Evolutionary conservation across 2,888 invertebrate species (phyloP), one percentile per base, ranked within the genome.

Genomic region (Microctonus hyperodae): DNA sequence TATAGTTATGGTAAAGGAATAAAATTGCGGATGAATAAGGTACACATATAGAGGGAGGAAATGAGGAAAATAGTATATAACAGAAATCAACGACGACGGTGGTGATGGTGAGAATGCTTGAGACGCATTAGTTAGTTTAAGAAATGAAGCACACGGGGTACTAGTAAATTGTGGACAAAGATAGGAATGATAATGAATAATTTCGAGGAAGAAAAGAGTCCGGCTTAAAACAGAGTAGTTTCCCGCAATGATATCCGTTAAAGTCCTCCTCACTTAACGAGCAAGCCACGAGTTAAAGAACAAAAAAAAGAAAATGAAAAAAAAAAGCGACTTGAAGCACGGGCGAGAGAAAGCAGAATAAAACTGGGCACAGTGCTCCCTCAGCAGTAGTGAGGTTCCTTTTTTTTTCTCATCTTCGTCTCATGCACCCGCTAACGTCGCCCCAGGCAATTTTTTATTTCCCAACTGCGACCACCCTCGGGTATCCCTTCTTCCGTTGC

Each of bases 101-200:
- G 58, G 31, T 62, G 48, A 44, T 9, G 37, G 33, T 64, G 60
- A 7, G 63, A 51, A 65, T 60, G 63, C 55, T 55, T 48, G 56
- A 44, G 56, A 44, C 57, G 55, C n/a, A 31, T 31, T 31, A 5
- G n/a, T 37, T 35, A 40, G 37, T 53, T 61, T 37, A 40, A 25
- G 48, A 37, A 63, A 61, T 35, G 20, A 16, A 50, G 59, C 56
- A 28, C n/a, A 23, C 22, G 22, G 55, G 31, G 56, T 51, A 58
- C 20, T 61, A 35, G 53, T 40, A 62, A 62, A 58, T 61, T 61
- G 61, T 53, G 60, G 60, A 48, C 53, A 51, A 58, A 40, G 56
- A 65, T 22, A 48, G 64, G 69, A 67, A 68, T 74, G 73, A 78
- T 78, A 80, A 81, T 81, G 79, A 81, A 82, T 81, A 81, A 81